These are phyloP conservation scores for Clepsis dumicolana DNA, from an alignment of 2,888 invertebrate genomes.

Conservation along the genomic window DNA sequence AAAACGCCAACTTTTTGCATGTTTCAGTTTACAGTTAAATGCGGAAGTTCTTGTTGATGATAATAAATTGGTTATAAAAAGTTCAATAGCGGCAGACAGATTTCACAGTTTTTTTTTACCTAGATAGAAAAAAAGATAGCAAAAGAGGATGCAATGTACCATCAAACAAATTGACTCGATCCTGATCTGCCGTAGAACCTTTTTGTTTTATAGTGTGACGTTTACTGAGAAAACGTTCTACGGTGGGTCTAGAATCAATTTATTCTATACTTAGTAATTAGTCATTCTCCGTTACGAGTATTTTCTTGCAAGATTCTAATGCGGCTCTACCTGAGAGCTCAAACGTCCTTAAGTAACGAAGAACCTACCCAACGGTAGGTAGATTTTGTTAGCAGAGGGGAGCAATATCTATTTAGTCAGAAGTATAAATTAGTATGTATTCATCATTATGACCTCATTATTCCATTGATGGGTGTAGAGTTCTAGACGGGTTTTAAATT, in stretches of 20 bases:
- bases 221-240: no score
- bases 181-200: no score
- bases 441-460: background rate
- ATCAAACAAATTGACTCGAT: no score
- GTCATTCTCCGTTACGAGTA: no score
- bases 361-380: no score
- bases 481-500: background rate
- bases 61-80: background rate
- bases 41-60: background rate
- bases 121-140: background rate
- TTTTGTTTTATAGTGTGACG: no score
- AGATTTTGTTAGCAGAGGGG: background rate
- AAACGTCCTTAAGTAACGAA: no score
- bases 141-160: background rate
- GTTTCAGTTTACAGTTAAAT: background rate
- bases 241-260: no score
- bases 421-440: background rate
- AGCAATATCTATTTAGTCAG: background rate
- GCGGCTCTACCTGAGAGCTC: no score
- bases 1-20: slow-evolving; percentile 3
- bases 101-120: background rate
- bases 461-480: background rate
- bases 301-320: no score
- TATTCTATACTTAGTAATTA: no score
- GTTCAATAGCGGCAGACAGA: background rate